phyloP scores from a whole-genome alignment of 2,113 vertebrate genomes.

The Piaya cayana region DNA sequence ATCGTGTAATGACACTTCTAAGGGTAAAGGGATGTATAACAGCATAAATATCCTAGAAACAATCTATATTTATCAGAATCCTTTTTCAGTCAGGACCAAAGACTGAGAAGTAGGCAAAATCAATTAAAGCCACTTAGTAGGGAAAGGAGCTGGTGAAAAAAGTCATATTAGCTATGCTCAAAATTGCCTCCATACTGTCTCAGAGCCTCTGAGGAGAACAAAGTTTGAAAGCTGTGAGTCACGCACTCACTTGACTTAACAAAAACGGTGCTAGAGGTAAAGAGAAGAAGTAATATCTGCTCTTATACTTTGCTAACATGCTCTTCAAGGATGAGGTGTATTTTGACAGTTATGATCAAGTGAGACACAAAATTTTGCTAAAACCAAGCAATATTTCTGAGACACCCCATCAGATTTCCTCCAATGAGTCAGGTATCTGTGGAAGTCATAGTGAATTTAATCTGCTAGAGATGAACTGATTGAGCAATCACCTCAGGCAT shows the following conservation, averaged over 20 bases:
- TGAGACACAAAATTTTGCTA: background rate
- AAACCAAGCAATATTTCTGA: background rate
- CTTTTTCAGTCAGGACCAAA: background rate
- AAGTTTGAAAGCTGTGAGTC: background rate
- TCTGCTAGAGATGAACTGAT: background rate
- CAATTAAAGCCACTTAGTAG: background rate
- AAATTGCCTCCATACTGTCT: background rate
- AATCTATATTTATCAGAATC: background rate
- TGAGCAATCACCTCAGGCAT: conserved; percentile 6
- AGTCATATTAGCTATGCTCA: background rate
- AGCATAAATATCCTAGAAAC: background rate
- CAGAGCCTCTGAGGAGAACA: background rate
- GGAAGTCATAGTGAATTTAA: background rate
- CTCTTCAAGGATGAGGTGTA: background rate
- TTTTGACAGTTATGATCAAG: background rate
- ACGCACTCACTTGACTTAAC: background rate
- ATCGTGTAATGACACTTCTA: background rate
- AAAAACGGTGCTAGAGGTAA: conserved; percentile 1
- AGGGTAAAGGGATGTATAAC: background rate
- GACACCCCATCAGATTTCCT: background rate
- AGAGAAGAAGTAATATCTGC: background rate
- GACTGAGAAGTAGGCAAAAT: background rate
- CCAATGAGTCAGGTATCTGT: background rate
- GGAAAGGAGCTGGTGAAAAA: background rate
- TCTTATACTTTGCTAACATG: background rate